Base-by-base conservation (phyloP, 2,888 invertebrate species). In the Ormyrus labotus region DNA sequence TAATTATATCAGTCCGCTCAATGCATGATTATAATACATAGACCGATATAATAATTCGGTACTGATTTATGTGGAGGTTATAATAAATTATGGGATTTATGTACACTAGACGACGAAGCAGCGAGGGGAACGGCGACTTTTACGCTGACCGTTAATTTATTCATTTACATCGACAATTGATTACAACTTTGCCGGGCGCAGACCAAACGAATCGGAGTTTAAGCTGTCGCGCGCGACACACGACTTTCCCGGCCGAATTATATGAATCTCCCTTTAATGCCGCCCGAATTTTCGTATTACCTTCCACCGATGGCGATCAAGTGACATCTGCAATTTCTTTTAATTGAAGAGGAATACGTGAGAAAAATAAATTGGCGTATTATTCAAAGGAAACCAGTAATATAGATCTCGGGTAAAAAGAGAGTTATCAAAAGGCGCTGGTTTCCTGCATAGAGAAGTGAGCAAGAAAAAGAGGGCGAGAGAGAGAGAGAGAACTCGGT, bases 321-420 rank as follows among this genome's bases (percentile, higher is more conserved):
- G 58, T 67, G 70, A 80, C 71, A 71, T 47, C 45, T 67, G 65
- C 78, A 61, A 72, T 53, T 64, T 84, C 80, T 80, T 85, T 86
- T 89, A 88, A 89, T 89, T 88, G 87, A 86, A 84, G 85, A 87
- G 86, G 85, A 84, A 85, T 83, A 85, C 85, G 84, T 81, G 86
- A 85, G 86, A 88, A 87, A 88, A 89, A 89, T 89, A 88, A 89
- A 88, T 89, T 84, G 87, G 82, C 86, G 86, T 86, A 89, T 89
- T 88, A 89, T 88, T 89, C 89, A 89, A 87, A 84, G 85, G 80
- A 61, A 84, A 81, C 83, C 74, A 83, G 87, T 85, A 89, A 88
- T 88, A 86, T 87, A 87, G 86, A 89, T 87, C 88, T 85, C 72
- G 78, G 82, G 76, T 80, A 76, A 83, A 83, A 83, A 85, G 82